Percentiles rank a stretch among this genome's conserved stretches.
Conservation (phyloP, 2,888 invertebrate genomes). For the Ormia ochracea region DNA sequence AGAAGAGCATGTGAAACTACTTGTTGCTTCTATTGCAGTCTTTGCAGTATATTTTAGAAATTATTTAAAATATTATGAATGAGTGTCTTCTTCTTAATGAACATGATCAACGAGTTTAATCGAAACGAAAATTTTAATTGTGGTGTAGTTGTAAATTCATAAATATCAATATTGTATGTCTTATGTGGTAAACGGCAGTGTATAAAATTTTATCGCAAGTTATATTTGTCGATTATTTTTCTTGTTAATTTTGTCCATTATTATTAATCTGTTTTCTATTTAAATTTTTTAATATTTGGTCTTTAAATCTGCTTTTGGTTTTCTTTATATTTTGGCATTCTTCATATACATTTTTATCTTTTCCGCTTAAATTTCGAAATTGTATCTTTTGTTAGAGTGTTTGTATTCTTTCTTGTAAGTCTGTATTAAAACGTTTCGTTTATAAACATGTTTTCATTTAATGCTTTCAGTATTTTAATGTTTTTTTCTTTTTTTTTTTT, state of each 20-base stretch:
- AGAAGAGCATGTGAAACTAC: too few relatives aligned
- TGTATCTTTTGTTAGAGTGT: not conserved
- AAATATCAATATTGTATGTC: constrained; percentile 19
- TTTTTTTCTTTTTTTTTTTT: constrained; percentile 13
- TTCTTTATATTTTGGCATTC: constrained; percentile 32
- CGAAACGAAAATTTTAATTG: not conserved
- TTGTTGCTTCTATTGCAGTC: too few relatives aligned
- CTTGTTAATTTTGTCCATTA: not conserved
- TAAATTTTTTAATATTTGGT: constrained; percentile 19
- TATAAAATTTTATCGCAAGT: constrained; percentile 33
- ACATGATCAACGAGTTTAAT: not conserved
- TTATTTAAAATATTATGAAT: too few relatives aligned
- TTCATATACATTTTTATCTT: not conserved
- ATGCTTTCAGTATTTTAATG: too few relatives aligned
- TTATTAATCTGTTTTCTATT: constrained; percentile 10
- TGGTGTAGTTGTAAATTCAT: not conserved
- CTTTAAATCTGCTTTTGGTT: not conserved
- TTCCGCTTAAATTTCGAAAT: constrained; percentile 22
- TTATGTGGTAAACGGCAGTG: constrained; percentile 61
- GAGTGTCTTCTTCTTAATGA: not conserved
- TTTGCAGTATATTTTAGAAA: too few relatives aligned
- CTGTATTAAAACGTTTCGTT: not conserved
- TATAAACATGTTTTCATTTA: constrained; percentile 21
- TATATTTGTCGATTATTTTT: not conserved
- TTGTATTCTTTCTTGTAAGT: constrained; percentile 30